Evolutionary conservation across 2,797 vertebrate genomes (phyloP).

Genomic region (Smutsia temminckii): DNA sequence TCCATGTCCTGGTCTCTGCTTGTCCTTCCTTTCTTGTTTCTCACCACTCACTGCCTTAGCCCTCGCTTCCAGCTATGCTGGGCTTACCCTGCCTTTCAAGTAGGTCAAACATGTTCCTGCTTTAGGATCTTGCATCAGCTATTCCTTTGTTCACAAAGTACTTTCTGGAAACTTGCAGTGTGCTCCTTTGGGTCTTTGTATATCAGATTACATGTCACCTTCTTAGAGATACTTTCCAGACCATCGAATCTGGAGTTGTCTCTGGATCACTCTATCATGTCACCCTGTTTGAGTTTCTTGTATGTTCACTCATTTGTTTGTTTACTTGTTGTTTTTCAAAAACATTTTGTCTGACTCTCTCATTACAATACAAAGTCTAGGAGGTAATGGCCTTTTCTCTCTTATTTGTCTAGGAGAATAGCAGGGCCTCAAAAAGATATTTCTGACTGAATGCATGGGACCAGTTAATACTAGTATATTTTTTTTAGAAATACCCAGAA

Average conservation of each 20-base stretch:
- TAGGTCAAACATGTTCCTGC: too few relatives aligned
- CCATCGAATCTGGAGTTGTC: background rate
- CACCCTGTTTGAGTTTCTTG: background rate
- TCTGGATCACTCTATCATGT: background rate
- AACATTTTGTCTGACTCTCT: background rate
- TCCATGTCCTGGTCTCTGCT: accelerated
- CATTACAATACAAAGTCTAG: background rate
- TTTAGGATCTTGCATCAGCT: background rate
- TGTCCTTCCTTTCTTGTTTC: background rate
- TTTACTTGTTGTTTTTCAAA: background rate
- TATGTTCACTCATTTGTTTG: background rate
- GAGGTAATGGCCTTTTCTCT: background rate
- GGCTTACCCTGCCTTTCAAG: background rate
- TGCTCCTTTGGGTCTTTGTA: background rate
- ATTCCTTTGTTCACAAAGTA: background rate
- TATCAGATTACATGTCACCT: background rate
- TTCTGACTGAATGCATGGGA: background rate
- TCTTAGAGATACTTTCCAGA: background rate
- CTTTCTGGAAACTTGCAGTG: background rate
- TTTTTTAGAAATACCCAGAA: constrained; percentile 6
- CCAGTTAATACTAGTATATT: background rate
- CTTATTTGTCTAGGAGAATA: background rate
- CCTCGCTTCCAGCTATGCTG: background rate
- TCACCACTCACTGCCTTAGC: background rate
- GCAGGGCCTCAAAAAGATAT: background rate